A percentile compares a stretch with the other conserved stretches of the same genome.
These are phyloP conservation scores for Rhinella marina DNA, from an alignment of 2,797 vertebrate species.

Conservation along the genomic window DNA sequence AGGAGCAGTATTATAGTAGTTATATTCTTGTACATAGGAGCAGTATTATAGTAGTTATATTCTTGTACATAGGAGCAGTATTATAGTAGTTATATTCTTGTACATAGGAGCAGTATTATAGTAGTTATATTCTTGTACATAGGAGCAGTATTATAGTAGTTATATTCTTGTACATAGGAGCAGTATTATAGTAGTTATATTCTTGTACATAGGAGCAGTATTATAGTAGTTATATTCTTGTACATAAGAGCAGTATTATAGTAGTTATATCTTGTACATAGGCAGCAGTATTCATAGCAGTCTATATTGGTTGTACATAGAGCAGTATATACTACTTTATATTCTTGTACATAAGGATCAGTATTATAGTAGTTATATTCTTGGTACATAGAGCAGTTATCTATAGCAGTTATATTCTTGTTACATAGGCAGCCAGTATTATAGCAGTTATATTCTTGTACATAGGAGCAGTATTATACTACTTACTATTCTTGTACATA, in stretches of 20 bases:
- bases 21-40: not conserved
- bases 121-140: conserved; percentile 8
- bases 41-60: conserved; percentile 22
- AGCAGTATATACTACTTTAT: no score
- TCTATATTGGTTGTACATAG: no score
- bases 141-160: not conserved
- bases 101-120: conserved; percentile 13
- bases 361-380: no score
- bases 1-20: conserved; percentile 3
- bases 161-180: not conserved
- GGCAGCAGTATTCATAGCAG: conserved; percentile 12
- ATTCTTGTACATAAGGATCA: no score
- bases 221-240: conserved; percentile 14
- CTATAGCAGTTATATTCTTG: no score
- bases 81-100: conserved; percentile 15
- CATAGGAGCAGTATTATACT: conserved; percentile 3
- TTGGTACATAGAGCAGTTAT: no score
- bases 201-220: conserved; percentile 9
- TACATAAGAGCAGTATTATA: conserved; percentile 1
- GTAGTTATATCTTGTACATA: conserved; percentile 14
- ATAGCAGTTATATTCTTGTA: conserved; percentile 8
- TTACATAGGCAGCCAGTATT: no score
- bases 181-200: conserved; percentile 11
- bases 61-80: conserved; percentile 6
- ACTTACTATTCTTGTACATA: no score